These are phyloP conservation scores for Streptopelia turtur DNA, from an alignment of 2,797 vertebrate species.

Conservation along the genomic window DNA sequence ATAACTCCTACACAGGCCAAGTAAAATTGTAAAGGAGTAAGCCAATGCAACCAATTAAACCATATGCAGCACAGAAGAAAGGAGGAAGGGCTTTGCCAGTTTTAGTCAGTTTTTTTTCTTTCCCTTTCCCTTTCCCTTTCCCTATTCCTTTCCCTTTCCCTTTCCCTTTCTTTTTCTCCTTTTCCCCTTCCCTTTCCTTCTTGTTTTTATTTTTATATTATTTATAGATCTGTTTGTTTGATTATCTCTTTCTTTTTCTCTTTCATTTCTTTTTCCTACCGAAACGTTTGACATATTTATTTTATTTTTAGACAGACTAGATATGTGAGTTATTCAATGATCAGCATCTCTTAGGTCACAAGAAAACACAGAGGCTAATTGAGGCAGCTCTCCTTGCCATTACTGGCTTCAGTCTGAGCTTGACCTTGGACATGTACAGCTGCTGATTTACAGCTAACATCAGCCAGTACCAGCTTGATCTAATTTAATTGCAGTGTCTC, in stretches of 20 bases:
- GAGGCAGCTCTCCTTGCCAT: neutral
- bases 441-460: neutral
- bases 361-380: neutral
- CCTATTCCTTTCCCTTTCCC: no score
- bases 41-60: neutral
- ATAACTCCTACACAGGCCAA: neutral
- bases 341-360: neutral
- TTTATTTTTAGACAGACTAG: neutral
- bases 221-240: no score
- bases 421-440: neutral
- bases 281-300: neutral
- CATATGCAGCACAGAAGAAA: neutral
- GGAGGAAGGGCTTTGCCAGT: neutral
- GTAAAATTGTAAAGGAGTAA: neutral
- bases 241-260: neutral
- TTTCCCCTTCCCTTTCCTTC: fast-evolving
- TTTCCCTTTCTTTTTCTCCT: no score
- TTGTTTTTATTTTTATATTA: neutral
- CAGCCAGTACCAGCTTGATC: neutral
- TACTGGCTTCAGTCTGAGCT: neutral
- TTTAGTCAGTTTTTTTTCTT: neutral
- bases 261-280: neutral
- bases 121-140: no score
- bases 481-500: neutral
- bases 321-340: neutral